Evolutionary conservation across 1,140 invertebrate species (phyloP).

Genomic region (Psilanteris sp.): DNA sequence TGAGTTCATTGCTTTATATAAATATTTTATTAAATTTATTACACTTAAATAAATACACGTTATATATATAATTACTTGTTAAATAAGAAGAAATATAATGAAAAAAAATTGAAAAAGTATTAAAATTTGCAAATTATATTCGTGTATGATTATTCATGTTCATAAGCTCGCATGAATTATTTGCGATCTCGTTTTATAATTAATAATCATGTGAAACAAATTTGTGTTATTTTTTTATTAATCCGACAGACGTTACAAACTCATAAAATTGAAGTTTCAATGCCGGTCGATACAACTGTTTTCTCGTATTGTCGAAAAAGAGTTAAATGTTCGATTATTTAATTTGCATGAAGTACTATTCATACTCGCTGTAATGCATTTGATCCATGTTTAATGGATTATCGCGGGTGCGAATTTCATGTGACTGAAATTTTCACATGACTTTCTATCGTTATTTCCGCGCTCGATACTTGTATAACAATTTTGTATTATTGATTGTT

Average conservation of each 20-base stretch:
- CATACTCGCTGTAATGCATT: constrained; percentile 26
- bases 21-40: too few relatives aligned
- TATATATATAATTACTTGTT: too few relatives aligned
- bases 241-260: not conserved
- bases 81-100: too few relatives aligned
- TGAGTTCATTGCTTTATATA: too few relatives aligned
- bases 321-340: constrained; percentile 33
- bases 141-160: constrained; percentile 16
- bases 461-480: constrained; percentile 22
- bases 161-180: not conserved
- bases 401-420: constrained; percentile 10
- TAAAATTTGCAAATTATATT: too few relatives aligned
- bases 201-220: not conserved
- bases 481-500: constrained; percentile 58
- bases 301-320: not conserved
- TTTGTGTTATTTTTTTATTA: constrained; percentile 1
- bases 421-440: constrained; percentile 30
- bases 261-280: not conserved
- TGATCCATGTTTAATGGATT: constrained; percentile 39
- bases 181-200: constrained; percentile 2
- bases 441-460: constrained; percentile 35
- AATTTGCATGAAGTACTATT: constrained; percentile 37
- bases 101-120: too few relatives aligned
- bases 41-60: too few relatives aligned
- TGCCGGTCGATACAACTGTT: not conserved